Percentiles rank a stretch among this genome's conserved stretches.
These are phyloP conservation scores for Cairina moschata DNA, from an alignment of 2,113 vertebrate genomes.

Conservation along the genomic window DNA sequence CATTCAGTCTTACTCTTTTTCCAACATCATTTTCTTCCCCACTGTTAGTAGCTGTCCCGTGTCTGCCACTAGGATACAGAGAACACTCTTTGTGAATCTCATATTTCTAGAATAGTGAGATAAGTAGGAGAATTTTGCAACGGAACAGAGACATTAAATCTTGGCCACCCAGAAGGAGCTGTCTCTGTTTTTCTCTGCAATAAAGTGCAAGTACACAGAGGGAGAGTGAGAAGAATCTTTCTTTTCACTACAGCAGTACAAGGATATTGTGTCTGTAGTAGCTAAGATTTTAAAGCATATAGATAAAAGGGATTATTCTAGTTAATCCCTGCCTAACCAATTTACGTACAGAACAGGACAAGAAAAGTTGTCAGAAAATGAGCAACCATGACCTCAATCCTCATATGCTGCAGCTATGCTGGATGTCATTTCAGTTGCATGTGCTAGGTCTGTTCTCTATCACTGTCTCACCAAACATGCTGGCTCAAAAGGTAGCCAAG, in stretches of 20 bases:
- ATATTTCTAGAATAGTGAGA: background rate
- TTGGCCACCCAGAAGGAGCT: background rate
- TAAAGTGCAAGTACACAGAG: background rate
- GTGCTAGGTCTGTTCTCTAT: background rate
- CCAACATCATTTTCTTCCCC: background rate
- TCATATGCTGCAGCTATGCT: background rate
- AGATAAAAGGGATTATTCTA: background rate
- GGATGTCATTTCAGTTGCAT: background rate
- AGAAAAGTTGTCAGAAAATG: constrained; percentile 16
- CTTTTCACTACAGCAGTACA: background rate
- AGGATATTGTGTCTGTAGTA: background rate
- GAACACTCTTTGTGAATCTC: background rate
- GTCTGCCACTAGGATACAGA: rapidly evolving
- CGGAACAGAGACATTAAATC: background rate
- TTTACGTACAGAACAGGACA: background rate
- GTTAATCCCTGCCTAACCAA: background rate
- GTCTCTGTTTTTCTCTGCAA: background rate
- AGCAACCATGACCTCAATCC: background rate
- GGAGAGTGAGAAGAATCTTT: background rate
- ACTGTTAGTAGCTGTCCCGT: background rate
- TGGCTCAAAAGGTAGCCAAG: background rate
- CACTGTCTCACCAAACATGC: background rate
- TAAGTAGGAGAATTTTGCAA: background rate
- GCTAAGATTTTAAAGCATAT: background rate
- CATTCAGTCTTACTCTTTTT: background rate